phyloP scores from a whole-genome alignment of 1,140 invertebrate genomes.

The Sinonovacula constricta region DNA sequence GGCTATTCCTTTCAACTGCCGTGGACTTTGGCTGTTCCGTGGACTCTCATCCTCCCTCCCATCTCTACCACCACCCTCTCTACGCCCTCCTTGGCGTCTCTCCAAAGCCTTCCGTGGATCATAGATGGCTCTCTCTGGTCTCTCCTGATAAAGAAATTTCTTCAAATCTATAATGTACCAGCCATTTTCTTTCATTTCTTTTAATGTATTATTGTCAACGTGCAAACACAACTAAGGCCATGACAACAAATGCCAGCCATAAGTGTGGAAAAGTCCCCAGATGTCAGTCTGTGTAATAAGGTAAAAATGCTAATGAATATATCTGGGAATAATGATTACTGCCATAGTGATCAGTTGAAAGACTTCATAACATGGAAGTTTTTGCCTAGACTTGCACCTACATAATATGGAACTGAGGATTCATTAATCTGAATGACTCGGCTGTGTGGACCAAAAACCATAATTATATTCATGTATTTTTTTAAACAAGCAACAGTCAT shows the following conservation, averaged over 20 bases:
- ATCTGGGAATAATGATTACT: background rate
- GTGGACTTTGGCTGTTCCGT: background rate
- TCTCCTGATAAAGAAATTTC: conserved; percentile 63
- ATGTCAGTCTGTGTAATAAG: background rate
- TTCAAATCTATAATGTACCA: background rate
- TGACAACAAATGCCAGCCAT: background rate
- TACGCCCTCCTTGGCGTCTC: conserved; percentile 47
- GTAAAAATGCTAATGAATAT: background rate
- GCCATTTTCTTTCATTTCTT: too few relatives aligned
- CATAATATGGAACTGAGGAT: too few relatives aligned
- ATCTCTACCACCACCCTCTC: background rate
- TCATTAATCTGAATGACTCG: too few relatives aligned
- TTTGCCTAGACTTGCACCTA: too few relatives aligned
- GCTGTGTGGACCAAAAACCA: too few relatives aligned
- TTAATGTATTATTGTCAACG: too few relatives aligned
- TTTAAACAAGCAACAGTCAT: too few relatives aligned
- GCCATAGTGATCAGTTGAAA: too few relatives aligned
- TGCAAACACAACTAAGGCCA: background rate
- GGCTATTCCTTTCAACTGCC: too few relatives aligned
- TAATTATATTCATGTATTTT: too few relatives aligned
- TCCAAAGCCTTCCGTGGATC: conserved; percentile 72
- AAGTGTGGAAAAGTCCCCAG: background rate
- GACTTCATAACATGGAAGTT: too few relatives aligned
- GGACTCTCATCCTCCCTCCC: conserved; percentile 21
- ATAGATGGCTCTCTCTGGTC: conserved; percentile 76